Base-by-base conservation (phyloP, 1,140 invertebrate species). In the Metopolophium dirhodum region DNA sequence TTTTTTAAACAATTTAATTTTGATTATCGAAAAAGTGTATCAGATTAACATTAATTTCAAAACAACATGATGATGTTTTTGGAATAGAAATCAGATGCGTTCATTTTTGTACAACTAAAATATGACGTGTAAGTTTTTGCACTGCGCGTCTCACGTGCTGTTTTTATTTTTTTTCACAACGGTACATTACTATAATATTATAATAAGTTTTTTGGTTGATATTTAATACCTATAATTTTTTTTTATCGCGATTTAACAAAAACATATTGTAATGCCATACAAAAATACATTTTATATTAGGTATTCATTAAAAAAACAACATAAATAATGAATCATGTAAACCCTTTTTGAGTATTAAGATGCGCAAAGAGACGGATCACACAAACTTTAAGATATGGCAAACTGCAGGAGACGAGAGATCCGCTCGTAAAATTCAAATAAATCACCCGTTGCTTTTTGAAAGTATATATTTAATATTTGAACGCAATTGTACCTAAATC, bases 41-140 rank as follows among this genome's bases (percentile, higher is more conserved):
- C 11, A 18, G 23, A n/a, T 87, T 14, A 35, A 23, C 30, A 86
- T 30, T 86, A 1, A 26, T 41, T 57, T 57, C 0, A 37, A 54
- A 89, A 57, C n/a, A 11, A 3, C 22, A 54, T 22, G 2, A 89
- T 20, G 7, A 51, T 49, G 45, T 88, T 88, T 88, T 88, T 30
- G 23, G 23, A 85, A 45, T 26, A 85, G 7, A 85, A 85, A 45
- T 45, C 23, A 14, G 30, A 87, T 1, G 30, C 26, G 7, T n/a
- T 87, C 26, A n/a, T 87, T 87, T 45, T 86, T 49, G 30, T 87
- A 77, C 6, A n/a, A 47, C 47, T 86, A 86, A 86, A 86, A 41
- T 9, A 41, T 47, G 0, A 30, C 6, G 4, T 18, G n/a, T 0
- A n/a, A n/a, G 0, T n/a, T 18, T 7, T n/a, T 77, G n/a, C 2